Evolutionary conservation across 1,140 invertebrate genomes (phyloP).

Genomic region (Himalopsyche phryganea): DNA sequence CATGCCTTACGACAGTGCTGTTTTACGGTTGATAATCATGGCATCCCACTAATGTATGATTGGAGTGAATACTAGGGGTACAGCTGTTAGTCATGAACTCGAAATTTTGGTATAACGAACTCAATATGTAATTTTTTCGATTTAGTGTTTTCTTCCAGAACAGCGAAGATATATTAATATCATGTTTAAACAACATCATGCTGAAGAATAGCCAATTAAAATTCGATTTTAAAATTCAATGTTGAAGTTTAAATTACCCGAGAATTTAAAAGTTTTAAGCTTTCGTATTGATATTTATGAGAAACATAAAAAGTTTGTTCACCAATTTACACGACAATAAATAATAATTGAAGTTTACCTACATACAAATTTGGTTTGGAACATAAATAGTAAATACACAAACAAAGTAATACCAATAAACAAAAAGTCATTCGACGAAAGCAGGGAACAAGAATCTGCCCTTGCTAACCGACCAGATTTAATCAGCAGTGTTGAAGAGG

Average conservation of each 20-base stretch:
- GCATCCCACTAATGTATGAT: too few relatives aligned
- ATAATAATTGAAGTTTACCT: background rate
- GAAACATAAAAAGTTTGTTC: slow-evolving; percentile 9
- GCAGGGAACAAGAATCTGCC: background rate
- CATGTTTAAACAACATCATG: too few relatives aligned
- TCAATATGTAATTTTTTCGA: too few relatives aligned
- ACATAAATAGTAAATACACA: slow-evolving; percentile 14
- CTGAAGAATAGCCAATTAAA: slow-evolving; percentile 23
- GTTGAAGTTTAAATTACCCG: slow-evolving; percentile 6
- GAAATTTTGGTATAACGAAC: too few relatives aligned
- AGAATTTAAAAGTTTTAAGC: slow-evolving; percentile 3
- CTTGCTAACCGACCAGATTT: slow-evolving; percentile 17
- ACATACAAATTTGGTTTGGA: background rate
- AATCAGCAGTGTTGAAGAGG: slow-evolving; percentile 31
- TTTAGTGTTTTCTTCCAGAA: too few relatives aligned
- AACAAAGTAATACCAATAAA: slow-evolving; percentile 5
- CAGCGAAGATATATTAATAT: too few relatives aligned
- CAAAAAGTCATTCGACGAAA: slow-evolving; percentile 11
- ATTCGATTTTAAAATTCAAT: slow-evolving; percentile 1
- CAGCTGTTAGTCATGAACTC: too few relatives aligned
- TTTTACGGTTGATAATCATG: too few relatives aligned
- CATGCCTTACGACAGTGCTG: too few relatives aligned
- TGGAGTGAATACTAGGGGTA: too few relatives aligned
- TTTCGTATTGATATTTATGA: slow-evolving; percentile 4
- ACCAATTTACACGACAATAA: slow-evolving; percentile 17